phyloP scores from a whole-genome alignment of 2,113 vertebrate genomes.

The Synodontis membranacea region DNA sequence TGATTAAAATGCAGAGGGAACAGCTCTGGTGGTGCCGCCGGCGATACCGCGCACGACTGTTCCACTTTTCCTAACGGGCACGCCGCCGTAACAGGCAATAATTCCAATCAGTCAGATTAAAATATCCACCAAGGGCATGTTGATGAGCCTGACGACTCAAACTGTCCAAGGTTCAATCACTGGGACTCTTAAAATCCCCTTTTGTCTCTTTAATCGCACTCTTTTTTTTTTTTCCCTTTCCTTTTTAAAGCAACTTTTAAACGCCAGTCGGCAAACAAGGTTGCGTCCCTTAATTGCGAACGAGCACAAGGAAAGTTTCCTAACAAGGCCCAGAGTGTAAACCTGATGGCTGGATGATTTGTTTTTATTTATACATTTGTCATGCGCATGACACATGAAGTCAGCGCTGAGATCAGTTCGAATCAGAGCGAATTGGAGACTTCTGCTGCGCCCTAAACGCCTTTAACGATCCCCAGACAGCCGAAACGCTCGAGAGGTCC shows the following conservation, averaged over 20 bases:
- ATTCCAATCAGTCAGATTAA: constrained; percentile 52
- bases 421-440: constrained; percentile 32
- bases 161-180: constrained; percentile 43
- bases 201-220: constrained; percentile 38
- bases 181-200: constrained; percentile 22
- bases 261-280: constrained; percentile 3
- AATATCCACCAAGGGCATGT: constrained; percentile 52
- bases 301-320: background rate
- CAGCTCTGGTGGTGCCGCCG: constrained; percentile 53
- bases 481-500: background rate
- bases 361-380: constrained; percentile 52
- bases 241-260: constrained; percentile 13
- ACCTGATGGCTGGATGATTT: constrained; percentile 12
- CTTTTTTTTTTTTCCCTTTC: background rate
- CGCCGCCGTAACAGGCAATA: constrained; percentile 47
- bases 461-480: constrained; percentile 42
- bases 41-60: constrained; percentile 56
- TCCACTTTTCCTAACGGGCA: constrained; percentile 45
- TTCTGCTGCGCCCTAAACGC: constrained; percentile 26
- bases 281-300: constrained; percentile 28
- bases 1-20: constrained; percentile 68
- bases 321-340: background rate
- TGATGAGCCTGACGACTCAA: constrained; percentile 45
- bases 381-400: constrained; percentile 48
- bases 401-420: constrained; percentile 40